Conservation (phyloP, 2,113 vertebrate species). For the Alces alces region DNA sequence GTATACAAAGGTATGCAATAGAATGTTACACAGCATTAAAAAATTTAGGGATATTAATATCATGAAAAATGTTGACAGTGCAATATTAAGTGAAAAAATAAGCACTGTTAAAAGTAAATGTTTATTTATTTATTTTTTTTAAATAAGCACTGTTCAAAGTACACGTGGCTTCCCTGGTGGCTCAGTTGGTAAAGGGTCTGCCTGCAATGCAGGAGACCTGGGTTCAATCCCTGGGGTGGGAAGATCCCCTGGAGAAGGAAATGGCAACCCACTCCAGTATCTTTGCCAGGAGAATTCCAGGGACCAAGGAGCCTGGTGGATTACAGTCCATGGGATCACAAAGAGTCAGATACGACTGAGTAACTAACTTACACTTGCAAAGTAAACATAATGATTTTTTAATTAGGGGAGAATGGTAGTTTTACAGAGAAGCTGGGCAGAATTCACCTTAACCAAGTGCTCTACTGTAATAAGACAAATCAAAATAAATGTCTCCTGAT, state of each 20-base stretch:
- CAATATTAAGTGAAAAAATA: background rate
- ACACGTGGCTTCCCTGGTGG: background rate
- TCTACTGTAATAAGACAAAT: background rate
- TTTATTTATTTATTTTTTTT: too few relatives aligned
- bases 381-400: background rate
- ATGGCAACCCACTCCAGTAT: background rate
- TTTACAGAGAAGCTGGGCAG: background rate
- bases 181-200: background rate
- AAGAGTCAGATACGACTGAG: background rate
- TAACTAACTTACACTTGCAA: background rate
- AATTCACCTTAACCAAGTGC: background rate
- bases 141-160: too few relatives aligned
- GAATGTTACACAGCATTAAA: background rate
- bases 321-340: background rate
- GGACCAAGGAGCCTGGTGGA: background rate
- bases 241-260: background rate
- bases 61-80: background rate
- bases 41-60: background rate
- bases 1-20: background rate
- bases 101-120: background rate
- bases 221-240: background rate
- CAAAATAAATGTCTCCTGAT: background rate
- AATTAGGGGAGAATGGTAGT: background rate
- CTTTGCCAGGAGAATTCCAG: background rate
- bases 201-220: background rate